These are phyloP conservation scores for Simalia tracyae DNA, from an alignment of 2,797 vertebrate genomes.

Conservation along the genomic window DNA sequence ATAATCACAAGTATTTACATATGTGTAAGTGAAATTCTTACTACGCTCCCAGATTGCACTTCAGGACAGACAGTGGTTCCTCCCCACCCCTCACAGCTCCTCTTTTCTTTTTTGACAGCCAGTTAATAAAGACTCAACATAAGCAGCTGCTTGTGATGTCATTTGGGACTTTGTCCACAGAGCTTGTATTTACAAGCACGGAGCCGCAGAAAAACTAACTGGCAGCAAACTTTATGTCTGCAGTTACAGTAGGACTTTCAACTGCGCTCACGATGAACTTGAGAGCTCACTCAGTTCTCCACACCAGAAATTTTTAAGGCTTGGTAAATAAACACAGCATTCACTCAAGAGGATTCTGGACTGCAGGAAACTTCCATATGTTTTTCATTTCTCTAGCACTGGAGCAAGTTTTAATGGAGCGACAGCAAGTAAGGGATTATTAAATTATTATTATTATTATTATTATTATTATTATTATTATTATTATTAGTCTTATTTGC, in stretches of 20 bases:
- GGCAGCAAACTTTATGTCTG: constrained; percentile 69
- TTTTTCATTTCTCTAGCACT: constrained; percentile 70
- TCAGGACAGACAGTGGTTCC: constrained; percentile 68
- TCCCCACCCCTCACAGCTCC: constrained; percentile 61
- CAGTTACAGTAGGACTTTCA: constrained; percentile 60
- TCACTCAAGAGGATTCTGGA: constrained; percentile 68
- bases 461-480: neutral
- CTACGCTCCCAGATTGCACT: constrained; percentile 67
- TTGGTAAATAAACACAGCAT: constrained; percentile 72
- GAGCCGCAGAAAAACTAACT: constrained; percentile 69
- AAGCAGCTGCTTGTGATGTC: constrained; percentile 93
- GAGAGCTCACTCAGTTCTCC: constrained; percentile 62
- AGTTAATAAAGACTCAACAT: constrained; percentile 89
- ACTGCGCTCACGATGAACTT: constrained; percentile 57
- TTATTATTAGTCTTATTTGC: constrained; percentile 22
- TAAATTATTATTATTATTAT: neutral
- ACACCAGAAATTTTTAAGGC: constrained; percentile 63
- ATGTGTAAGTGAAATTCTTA: constrained; percentile 58
- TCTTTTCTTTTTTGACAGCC: constrained; percentile 80
- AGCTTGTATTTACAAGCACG: constrained; percentile 86
- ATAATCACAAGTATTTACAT: constrained; percentile 68
- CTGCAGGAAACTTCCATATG: constrained; percentile 64
- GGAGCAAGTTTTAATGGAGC: constrained; percentile 70
- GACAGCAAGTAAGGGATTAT: constrained; percentile 73
- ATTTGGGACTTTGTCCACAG: constrained; percentile 87